Evolutionary conservation across 2,888 invertebrate genomes (phyloP).

Genomic region (Stegophylla sp.): DNA sequence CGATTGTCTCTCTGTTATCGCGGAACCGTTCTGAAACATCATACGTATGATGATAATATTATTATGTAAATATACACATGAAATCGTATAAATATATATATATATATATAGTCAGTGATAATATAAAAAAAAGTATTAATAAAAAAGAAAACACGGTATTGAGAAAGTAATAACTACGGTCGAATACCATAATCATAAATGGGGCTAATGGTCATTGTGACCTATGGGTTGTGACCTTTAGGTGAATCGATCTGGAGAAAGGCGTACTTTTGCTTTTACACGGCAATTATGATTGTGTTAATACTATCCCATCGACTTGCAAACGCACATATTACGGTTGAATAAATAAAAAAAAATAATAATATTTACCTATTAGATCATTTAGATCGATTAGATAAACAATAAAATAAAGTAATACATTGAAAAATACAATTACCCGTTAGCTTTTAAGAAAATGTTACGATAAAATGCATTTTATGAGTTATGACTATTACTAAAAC

Average conservation of each 20-base stretch:
- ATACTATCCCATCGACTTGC: slow-evolving; percentile 3
- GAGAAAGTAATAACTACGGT: slow-evolving; percentile 10
- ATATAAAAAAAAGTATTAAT: neutral
- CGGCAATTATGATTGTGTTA: too few relatives aligned
- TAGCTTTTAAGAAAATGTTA: too few relatives aligned
- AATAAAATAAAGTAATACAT: too few relatives aligned
- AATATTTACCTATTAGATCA: neutral
- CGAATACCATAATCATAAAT: neutral
- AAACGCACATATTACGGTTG: neutral
- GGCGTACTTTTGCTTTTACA: slow-evolving; percentile 7
- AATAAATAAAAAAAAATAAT: neutral
- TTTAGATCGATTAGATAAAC: neutral
- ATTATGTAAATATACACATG: neutral
- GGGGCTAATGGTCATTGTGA: slow-evolving; percentile 26
- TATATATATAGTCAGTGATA: neutral
- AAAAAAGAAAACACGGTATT: neutral
- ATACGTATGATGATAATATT: neutral
- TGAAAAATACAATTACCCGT: neutral
- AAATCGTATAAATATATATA: too few relatives aligned
- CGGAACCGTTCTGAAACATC: slow-evolving; percentile 46
- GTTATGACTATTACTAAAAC: too few relatives aligned
- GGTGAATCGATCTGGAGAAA: slow-evolving; percentile 45
- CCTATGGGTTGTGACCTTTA: slow-evolving; percentile 18
- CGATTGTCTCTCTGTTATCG: slow-evolving; percentile 86
- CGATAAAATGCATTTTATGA: too few relatives aligned